Percentiles rank a stretch among this genome's conserved stretches.
Evolutionary conservation across 2,797 vertebrate genomes (phyloP).

Genomic region (Acanthiza pusilla): DNA sequence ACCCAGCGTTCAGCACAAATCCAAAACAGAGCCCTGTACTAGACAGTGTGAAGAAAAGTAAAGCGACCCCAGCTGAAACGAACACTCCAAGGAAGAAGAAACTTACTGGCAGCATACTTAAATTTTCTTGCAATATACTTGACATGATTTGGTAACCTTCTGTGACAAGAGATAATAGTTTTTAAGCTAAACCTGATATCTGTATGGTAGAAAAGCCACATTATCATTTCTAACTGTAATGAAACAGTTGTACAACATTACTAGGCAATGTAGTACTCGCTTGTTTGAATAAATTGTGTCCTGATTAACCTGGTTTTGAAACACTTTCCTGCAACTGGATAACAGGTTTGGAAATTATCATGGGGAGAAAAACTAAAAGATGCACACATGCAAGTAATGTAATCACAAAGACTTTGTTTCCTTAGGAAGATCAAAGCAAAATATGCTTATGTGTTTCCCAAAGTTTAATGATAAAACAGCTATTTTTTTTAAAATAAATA

Average conservation of each 20-base stretch:
- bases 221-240: not conserved
- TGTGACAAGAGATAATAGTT: not conserved
- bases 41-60: not conserved
- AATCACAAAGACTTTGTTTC: not conserved
- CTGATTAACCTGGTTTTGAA: not conserved
- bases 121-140: not conserved
- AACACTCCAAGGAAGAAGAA: not conserved
- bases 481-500: not conserved
- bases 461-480: not conserved
- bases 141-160: not conserved
- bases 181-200: not conserved
- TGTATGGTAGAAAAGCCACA: not conserved
- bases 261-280: not conserved
- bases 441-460: not conserved
- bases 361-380: not conserved
- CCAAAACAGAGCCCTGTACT: not conserved
- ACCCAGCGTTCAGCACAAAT: not conserved
- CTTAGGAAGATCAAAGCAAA: not conserved
- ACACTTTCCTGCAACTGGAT: not conserved
- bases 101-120: not conserved
- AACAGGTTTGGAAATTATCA: not conserved
- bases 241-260: not conserved
- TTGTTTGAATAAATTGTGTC: not conserved
- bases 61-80: not conserved
- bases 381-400: not conserved